phyloP scores from a whole-genome alignment of 2,113 vertebrate genomes.

The Myotis lucifugus region DNA sequence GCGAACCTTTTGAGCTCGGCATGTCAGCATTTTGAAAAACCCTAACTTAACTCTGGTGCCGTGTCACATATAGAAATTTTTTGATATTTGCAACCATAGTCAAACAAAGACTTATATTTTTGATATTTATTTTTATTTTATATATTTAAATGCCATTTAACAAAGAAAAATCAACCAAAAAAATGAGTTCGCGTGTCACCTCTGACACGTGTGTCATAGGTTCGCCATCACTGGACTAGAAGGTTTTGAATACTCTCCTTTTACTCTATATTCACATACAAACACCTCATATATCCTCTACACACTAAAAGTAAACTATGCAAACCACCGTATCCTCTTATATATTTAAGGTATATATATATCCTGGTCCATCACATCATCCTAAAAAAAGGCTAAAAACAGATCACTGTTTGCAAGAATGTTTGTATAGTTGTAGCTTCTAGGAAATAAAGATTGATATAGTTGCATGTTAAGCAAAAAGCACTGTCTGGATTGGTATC shows the following conservation, averaged over 20 bases:
- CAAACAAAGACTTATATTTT: too few relatives aligned
- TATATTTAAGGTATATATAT: neutral
- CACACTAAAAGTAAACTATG: neutral
- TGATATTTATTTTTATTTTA: too few relatives aligned
- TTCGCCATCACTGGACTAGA: neutral
- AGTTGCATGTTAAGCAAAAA: neutral
- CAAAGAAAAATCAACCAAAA: too few relatives aligned
- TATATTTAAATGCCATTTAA: too few relatives aligned
- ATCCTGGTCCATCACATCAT: neutral
- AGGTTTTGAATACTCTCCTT: neutral
- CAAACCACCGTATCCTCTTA: neutral
- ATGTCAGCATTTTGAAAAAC: too few relatives aligned
- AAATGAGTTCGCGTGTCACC: too few relatives aligned
- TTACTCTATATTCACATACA: neutral
- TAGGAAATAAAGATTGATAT: neutral
- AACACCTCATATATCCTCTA: neutral
- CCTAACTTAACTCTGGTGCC: too few relatives aligned
- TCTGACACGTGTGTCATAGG: too few relatives aligned
- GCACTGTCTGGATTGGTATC: neutral
- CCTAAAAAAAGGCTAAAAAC: neutral
- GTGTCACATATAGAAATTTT: too few relatives aligned
- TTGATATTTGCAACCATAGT: too few relatives aligned
- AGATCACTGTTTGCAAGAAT: neutral
- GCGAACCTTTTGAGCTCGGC: too few relatives aligned
- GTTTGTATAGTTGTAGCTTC: neutral